These are phyloP conservation scores for Drosophila dives DNA, from an alignment of 2,888 invertebrate genomes.

Conservation along the genomic window DNA sequence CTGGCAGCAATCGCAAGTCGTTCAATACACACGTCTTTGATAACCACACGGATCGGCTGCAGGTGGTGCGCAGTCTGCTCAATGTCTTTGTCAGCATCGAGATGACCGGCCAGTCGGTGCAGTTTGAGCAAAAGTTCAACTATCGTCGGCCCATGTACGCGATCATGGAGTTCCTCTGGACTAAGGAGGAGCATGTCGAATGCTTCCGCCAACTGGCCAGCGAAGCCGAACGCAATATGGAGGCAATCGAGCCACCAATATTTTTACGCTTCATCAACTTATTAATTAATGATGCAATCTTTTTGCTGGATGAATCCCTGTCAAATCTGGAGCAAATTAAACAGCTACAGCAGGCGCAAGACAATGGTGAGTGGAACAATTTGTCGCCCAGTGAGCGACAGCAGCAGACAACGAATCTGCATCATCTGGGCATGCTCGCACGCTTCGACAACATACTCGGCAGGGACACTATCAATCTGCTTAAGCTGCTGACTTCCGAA, in stretches of 20 bases:
- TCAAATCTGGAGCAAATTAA: conserved; percentile 95
- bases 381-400: conserved; percentile 90
- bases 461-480: conserved; percentile 93
- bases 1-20: conserved; percentile 77
- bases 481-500: conserved; percentile 91
- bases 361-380: conserved; percentile 89
- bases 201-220: conserved; percentile 91
- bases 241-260: conserved; percentile 94
- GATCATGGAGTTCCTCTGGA: conserved; percentile 96
- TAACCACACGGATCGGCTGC: conserved; percentile 89
- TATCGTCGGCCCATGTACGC: conserved; percentile 98
- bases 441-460: conserved; percentile 96
- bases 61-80: conserved; percentile 92
- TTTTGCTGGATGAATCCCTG: conserved; percentile 94
- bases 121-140: conserved; percentile 98
- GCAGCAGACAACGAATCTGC: conserved; percentile 90
- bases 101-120: conserved; percentile 97
- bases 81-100: conserved; percentile 99
- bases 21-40: conserved; percentile 91
- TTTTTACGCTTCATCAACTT: conserved; percentile 98
- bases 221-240: conserved; percentile 94
- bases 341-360: conserved; percentile 92
- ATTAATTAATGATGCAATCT: conserved; percentile 98
- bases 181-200: conserved; percentile 90
- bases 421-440: conserved; percentile 93